A percentile compares a stretch with the other conserved stretches of the same genome.
phyloP scores from a whole-genome alignment of 2,888 invertebrate genomes.

The Acleris sparsana region DNA sequence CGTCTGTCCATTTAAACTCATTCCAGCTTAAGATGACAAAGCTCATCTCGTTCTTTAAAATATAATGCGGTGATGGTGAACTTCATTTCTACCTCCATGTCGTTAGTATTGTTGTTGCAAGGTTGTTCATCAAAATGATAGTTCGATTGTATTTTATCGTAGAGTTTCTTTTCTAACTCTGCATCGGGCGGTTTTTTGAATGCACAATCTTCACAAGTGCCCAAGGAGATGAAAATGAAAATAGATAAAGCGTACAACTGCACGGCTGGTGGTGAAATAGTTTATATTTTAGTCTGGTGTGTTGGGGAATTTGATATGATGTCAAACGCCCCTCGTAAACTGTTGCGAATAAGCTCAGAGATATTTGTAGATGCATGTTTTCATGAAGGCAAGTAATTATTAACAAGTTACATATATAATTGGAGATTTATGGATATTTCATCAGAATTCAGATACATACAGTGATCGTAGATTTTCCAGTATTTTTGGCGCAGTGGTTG shows the following conservation, averaged over 20 bases:
- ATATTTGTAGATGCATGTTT: background rate
- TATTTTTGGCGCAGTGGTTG: no score
- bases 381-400: no score
- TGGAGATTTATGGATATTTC: no score
- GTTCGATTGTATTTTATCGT: background rate
- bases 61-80: background rate
- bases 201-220: conserved; percentile 4
- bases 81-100: background rate
- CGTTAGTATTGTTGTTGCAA: conserved; percentile 1
- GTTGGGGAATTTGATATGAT: conserved; percentile 13
- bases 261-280: conserved; percentile 19
- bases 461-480: no score
- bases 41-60: conserved; percentile 8
- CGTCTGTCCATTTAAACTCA: conserved; percentile 46
- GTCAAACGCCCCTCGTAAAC: conserved; percentile 15
- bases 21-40: conserved; percentile 39
- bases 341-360: background rate
- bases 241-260: conserved; percentile 1
- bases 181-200: conserved; percentile 5
- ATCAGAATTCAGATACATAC: no score
- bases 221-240: background rate
- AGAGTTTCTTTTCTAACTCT: conserved; percentile 11
- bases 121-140: background rate
- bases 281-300: background rate
- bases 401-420: no score